Evolutionary conservation across 2,113 vertebrate genomes (phyloP), one percentile per base, ranked within the genome.

Genomic region (Paedocypris sp.): DNA sequence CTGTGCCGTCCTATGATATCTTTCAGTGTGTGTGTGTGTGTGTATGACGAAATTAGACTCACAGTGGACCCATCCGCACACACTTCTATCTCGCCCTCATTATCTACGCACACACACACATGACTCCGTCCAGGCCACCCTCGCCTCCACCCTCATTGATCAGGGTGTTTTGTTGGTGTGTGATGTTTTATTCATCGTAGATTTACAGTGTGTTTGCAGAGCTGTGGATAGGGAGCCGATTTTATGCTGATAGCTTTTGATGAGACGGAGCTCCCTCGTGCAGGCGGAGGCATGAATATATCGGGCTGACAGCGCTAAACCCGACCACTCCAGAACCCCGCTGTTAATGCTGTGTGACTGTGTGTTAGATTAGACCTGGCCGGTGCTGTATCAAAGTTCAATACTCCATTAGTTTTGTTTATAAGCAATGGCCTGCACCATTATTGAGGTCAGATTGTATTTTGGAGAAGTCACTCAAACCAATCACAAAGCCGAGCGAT

Each of bases 341-440:
- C 18, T 42, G 20, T 59, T 60, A 53, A 42, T 25, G 33, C 67
- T 2, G 41, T 58, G 52, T 47, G 45, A 47, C 45, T 45, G 45
- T 47, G 29, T 62, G 51, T 66, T 62, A 58, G 63, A 70, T 70
- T 66, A 58, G 51, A 66, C 68, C 63, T 29, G 45, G 62, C 36
- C 31, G 22, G 51, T 23, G 50, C 68, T 70, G 68, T 70, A 66
- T 66, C 68, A 66, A 70, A 70, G 68, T 70, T 70, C 63, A 70
- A 70, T 70, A 70, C 58, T 58, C 68, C 68, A 70, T 70, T 70
- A 66, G 63, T 66, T 70, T 66, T 66, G 68, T 70, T 62, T 70
- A 70, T 70, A 64, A 49, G 46, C 41, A 52, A 20, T 39, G 58
- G 38, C 58, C 61, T 57, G 28, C 61, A 42, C 51, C 58, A 66